Evolutionary conservation across 2,888 invertebrate species (phyloP), one percentile per base, ranked within the genome.

Genomic region (Euzetes globulus): DNA sequence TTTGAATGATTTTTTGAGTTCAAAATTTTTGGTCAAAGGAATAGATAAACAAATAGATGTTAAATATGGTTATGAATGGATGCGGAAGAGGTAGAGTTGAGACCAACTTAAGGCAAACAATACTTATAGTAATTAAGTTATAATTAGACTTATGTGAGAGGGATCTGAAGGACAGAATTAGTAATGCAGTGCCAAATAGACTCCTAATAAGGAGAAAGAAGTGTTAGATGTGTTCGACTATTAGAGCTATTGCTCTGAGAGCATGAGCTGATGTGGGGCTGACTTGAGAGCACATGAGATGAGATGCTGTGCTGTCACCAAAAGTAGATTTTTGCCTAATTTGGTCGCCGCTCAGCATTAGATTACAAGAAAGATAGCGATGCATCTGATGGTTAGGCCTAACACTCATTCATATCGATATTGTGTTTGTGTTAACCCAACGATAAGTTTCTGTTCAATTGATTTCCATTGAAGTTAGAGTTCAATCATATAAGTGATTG

Each of bases 311-410:
- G 37, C 25, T 70, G 70, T 70, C 70, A 70, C 70, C 70, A 72
- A 72, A 72, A 52, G 19, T 19, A 72, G 45, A 50, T 50, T 72
- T 72, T 72, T 72, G 33, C 72, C 55, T 72, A 72, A 72, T 72
- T 72, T 72, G 72, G 72, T 72, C 27, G 19, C 15, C 5, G 22
- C 47, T 50, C 17, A 72, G 55, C 72, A 55, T 29, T 72, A 41
- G 50, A 72, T 72, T 72, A 72, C 72, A 72, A 22, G 17, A 25
- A n/a, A 47, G 37, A 37, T 37, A 52, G 37, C 19, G 11, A 70
- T 33, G 29, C 33, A 37, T 63, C 27, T 25, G 27, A 70, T 70
- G 45, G 70, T 45, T 70, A 37, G 47, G 63, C 29, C 58, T 58
- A 58, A 58, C 58, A n/a, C 19, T 50, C 50, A 58, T 25, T 58